Evolutionary conservation across 2,113 vertebrate genomes (phyloP).

Genomic region (Galeopterus variegatus): DNA sequence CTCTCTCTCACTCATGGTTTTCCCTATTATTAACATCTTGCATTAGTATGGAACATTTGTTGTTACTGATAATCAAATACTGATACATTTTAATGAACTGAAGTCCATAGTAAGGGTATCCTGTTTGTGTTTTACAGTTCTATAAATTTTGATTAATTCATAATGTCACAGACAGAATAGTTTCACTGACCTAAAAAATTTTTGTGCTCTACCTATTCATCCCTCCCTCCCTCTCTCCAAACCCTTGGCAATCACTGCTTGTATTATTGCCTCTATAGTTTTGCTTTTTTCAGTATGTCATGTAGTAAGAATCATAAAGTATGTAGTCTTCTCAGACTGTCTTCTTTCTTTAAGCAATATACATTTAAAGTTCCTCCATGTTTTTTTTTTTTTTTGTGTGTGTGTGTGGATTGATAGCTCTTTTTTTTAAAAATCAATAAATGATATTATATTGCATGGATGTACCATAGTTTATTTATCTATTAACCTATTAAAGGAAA

Average conservation of each 20-base stretch:
- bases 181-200: background rate
- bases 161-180: background rate
- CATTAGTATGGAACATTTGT: background rate
- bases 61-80: background rate
- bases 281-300: background rate
- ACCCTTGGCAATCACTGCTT: background rate
- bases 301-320: background rate
- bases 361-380: background rate
- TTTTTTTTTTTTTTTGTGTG: background rate
- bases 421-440: background rate
- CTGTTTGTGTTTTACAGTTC: background rate
- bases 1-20: accelerated
- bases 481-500: background rate
- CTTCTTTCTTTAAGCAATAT: background rate
- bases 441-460: background rate
- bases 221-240: background rate
- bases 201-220: background rate
- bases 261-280: background rate
- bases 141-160: background rate
- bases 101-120: background rate
- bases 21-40: background rate
- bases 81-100: background rate
- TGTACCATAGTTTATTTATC: background rate
- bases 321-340: background rate
- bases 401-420: background rate